Conservation (phyloP, 2,797 vertebrate genomes). For the Takifugu ocellatus region DNA sequence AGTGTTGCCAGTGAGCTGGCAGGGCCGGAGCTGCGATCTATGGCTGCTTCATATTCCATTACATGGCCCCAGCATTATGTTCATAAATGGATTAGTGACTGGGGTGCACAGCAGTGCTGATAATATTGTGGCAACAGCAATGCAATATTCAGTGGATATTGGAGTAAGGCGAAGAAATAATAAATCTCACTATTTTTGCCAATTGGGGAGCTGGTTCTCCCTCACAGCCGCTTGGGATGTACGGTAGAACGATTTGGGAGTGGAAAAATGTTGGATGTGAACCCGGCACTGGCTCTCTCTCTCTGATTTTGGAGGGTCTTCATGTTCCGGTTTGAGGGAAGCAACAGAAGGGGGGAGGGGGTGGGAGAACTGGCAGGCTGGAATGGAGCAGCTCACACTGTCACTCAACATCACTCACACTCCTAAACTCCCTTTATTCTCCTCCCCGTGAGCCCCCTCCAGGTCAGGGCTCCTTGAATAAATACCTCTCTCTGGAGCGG, state of each 20-base stretch:
- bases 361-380: slow-evolving; percentile 66
- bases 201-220: slow-evolving; percentile 13
- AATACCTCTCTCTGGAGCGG: slow-evolving; percentile 10
- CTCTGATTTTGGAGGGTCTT: slow-evolving; percentile 13
- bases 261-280: slow-evolving; percentile 1
- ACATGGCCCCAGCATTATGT: slow-evolving; percentile 61
- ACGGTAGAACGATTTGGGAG: slow-evolving; percentile 9
- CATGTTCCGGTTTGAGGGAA: slow-evolving; percentile 16
- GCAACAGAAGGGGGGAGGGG: slow-evolving; percentile 9
- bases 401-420: slow-evolving; percentile 67
- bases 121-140: slow-evolving; percentile 48
- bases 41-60: slow-evolving; percentile 58
- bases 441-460: slow-evolving; percentile 40
- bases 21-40: slow-evolving; percentile 44
- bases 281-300: slow-evolving; percentile 6
- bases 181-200: slow-evolving; percentile 6
- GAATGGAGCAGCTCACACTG: slow-evolving; percentile 66
- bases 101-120: slow-evolving; percentile 53
- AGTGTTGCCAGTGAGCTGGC: slow-evolving; percentile 25
- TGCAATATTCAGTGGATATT: slow-evolving; percentile 35
- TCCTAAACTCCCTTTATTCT: slow-evolving; percentile 35
- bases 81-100: slow-evolving; percentile 68
- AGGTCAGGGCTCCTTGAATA: slow-evolving; percentile 59
- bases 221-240: slow-evolving; percentile 6
- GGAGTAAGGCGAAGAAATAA: slow-evolving; percentile 9